Evolutionary conservation across 2,113 vertebrate genomes (phyloP).

Genomic region (Indicator indicator): DNA sequence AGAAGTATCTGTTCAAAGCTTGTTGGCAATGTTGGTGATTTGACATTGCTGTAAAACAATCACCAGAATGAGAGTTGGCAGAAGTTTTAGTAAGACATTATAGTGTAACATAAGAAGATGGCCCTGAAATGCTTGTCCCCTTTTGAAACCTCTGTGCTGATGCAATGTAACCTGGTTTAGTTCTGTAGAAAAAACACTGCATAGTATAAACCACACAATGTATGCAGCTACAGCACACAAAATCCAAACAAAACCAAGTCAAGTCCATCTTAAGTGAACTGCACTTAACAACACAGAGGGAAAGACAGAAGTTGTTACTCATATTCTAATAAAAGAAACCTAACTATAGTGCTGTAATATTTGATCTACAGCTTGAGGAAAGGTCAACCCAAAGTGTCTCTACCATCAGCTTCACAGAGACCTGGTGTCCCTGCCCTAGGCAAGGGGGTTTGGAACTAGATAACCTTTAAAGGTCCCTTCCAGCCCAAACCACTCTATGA

Average conservation of each 20-base stretch:
- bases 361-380: background rate
- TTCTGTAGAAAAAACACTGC: background rate
- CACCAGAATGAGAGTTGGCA: background rate
- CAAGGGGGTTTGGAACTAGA: background rate
- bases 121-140: background rate
- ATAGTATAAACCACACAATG: background rate
- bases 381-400: background rate
- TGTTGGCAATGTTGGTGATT: background rate
- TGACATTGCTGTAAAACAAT: background rate
- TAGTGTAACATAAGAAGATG: background rate
- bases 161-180: background rate
- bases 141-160: background rate
- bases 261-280: background rate
- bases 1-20: background rate
- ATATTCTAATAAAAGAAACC: conserved; percentile 22
- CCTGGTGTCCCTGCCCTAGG: background rate
- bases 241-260: background rate
- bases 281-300: background rate
- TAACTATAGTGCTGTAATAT: background rate
- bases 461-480: background rate
- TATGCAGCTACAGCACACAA: background rate
- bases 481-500: background rate
- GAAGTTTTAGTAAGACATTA: background rate
- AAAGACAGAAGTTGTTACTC: background rate
- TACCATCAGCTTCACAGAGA: fast-evolving